Base-by-base conservation (phyloP, 2,113 vertebrate genomes). In the Pavo muticus region DNA sequence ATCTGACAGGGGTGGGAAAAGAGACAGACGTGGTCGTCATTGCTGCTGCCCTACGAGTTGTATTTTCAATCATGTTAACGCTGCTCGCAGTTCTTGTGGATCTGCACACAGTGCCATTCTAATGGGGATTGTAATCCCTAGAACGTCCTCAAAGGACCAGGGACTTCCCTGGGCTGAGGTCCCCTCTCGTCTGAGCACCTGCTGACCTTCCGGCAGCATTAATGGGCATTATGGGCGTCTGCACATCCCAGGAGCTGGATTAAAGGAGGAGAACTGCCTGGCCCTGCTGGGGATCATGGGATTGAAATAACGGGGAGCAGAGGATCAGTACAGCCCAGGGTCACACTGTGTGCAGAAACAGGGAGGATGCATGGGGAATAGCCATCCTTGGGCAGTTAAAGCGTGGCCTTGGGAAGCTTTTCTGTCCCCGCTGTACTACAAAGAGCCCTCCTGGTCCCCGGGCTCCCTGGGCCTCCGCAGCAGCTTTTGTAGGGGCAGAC, bases 1-100 rank as follows among this genome's bases (percentile, higher is more conserved):
- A 77, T 97, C 98, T 99, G 92, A 14, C 52, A 73, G 5, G 44
- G 61, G 48, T 2, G 0, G 48, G n/a, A 2, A 9, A 48, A 45
- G 16, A 54, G 1, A 42, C 40, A 74, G 59, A 78, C 24, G 64
- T 68, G 35, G 9, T 90, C 79, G 86, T 1, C 20, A 18, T 44
- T 8, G 9, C 37, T 48, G 27, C 71, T 80, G 40, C 27, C n/a
- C 52, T 59, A 6, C 18, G 4, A 3, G 29, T 30, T 67, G 0
- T 5, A 3, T 23, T 32, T 90, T 52, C 44, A 6, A 44, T 65
- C n/a, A 2, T 35, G 0, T 21, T 61, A 81, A 39, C 19, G 18
- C 12, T 73, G 25, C 32, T 24, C 47, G 32, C 17, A 45, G 18
- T 45, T 42, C 60, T 65, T 40, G 15, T 20, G 29, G 20, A 20